Base-by-base conservation (phyloP, 2,113 vertebrate species). In the Menidia beryllina region DNA sequence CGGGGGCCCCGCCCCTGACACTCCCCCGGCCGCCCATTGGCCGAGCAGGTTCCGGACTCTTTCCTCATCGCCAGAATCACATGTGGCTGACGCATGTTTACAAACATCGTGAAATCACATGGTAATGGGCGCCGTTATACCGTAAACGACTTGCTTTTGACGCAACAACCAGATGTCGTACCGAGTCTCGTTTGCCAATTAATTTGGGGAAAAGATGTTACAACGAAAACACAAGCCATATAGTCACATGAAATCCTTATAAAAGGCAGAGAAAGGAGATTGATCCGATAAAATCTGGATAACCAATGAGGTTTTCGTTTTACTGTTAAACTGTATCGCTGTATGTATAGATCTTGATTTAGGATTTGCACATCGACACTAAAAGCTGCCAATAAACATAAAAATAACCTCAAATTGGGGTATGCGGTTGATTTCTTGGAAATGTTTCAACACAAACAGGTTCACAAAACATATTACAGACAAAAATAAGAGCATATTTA, bases 31-130 rank as follows among this genome's bases (percentile, higher is more conserved):
- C 20, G n/a, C 75, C 75, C 90, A 77, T 93, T 93, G 93, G 93
- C 3, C 68, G 10, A n/a, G 4, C 39, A n/a, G 15, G n/a, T 58
- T 25, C 47, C 27, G 63, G 72, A 83, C 77, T 77, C 59, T 77
- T 64, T 81, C 65, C 86, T 87, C 90, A 69, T 84, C 81, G 54
- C 81, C 83, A 58, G 56, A 87, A 92, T 94, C 93, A 94, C 92
- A 93, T 93, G 93, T 91, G 91, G 84, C 67, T 86, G 92, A 93
- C 93, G 93, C 93, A 89, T 94, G 92, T 94, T 94, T 94, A 94
- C 93, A 94, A 94, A 94, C 93, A 94, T 93, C 93, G 85, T 23
- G 78, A 80, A 75, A 82, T 94, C 93, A 93, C 93, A 82, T 93
- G 93, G 90, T 86, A 45, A 78, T 75, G 66, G 63, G 34, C 41